Evolutionary conservation across 2,797 vertebrate genomes (phyloP), one percentile per base, ranked within the genome.

Genomic region (Rhadinocentrus ornatus): DNA sequence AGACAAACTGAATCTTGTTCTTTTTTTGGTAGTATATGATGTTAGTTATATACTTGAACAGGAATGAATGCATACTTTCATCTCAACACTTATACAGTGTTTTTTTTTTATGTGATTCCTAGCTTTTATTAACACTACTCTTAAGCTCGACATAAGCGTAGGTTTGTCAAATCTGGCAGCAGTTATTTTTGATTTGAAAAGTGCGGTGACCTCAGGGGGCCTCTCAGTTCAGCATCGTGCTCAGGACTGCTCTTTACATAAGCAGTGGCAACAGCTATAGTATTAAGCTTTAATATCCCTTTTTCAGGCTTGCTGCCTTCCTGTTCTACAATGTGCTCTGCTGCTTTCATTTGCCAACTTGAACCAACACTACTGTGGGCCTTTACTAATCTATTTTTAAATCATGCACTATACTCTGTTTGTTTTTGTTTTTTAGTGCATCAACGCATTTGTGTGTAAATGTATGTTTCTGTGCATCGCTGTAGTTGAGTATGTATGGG

Each of bases 121-220:
- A 29, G 24, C 56, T 84, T 85, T 77, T 61, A 65, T 73, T 54
- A 86, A 77, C 78, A 81, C 67, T 24, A 8, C 77, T 66, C 66
- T 78, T 65, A 79, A 84, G 79, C 73, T 81, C 77, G 69, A 58
- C 76, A 86, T 82, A 85, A 86, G 84, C 90, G 90, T 91, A 87
- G 84, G 85, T 84, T 89, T 90, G 84, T 80, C 77, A 81, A 83
- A 90, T 75, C 74, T 58, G 4, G 73, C 78, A 64, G 71, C 68
- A 71, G 89, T 88, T 94, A 94, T 94, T 94, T 94, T 92, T 81
- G 91, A 90, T 62, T 63, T 91, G 71, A 92, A 89, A 82, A 75
- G 84, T 89, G 89, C 54, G 65, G 75, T 53, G 84, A 91, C 89
- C 87, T 89, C 56, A 7, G 66, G 71, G 74, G 78, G 76, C 82